Evolutionary conservation across 2,888 invertebrate genomes (phyloP).

Genomic region (Oligia latruncula): DNA sequence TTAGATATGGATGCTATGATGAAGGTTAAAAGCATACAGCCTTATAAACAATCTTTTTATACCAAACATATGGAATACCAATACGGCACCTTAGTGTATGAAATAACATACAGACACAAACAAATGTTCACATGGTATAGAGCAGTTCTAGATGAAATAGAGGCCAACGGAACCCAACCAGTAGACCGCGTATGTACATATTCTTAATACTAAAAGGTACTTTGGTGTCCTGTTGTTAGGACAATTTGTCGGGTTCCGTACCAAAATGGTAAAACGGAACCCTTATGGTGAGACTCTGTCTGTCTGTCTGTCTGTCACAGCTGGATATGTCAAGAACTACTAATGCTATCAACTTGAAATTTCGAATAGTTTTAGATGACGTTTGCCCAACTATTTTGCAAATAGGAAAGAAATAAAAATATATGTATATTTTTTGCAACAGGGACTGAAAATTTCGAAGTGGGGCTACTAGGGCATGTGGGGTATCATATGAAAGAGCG

Average conservation of each 20-base stretch:
- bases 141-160: not conserved
- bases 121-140: constrained; percentile 42
- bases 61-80: constrained; percentile 8
- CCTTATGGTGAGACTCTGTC: too few relatives aligned
- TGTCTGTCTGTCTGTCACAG: too few relatives aligned
- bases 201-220: not conserved
- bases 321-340: too few relatives aligned
- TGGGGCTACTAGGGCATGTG: too few relatives aligned
- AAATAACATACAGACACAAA: constrained; percentile 62
- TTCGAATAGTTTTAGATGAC: too few relatives aligned
- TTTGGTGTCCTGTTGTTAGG: not conserved
- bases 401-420: too few relatives aligned
- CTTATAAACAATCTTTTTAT: constrained; percentile 38
- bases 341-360: too few relatives aligned
- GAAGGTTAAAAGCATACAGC: constrained; percentile 59
- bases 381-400: too few relatives aligned
- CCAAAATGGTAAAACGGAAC: too few relatives aligned
- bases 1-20: constrained; percentile 57
- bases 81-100: constrained; percentile 35
- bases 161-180: not conserved
- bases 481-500: too few relatives aligned
- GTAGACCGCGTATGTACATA: not conserved
- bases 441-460: too few relatives aligned
- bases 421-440: too few relatives aligned
- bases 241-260: not conserved